Percentiles rank a stretch among this genome's conserved stretches.
These are phyloP conservation scores for Lateolabrax maculatus DNA, from an alignment of 2,797 vertebrate species.

Conservation along the genomic window DNA sequence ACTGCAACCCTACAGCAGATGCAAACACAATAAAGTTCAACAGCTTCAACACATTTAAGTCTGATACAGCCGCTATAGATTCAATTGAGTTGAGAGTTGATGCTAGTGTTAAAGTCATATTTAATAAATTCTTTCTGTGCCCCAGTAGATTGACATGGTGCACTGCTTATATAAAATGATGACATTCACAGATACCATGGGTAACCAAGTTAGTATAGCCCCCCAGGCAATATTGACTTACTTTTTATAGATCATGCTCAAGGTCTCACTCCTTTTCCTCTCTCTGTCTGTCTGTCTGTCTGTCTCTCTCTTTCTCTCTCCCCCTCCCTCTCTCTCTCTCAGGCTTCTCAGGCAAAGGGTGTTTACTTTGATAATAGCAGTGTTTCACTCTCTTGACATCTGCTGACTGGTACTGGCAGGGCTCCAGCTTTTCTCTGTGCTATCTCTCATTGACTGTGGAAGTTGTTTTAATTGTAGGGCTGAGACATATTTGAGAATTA, in stretches of 20 bases:
- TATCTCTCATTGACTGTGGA: conserved; percentile 41
- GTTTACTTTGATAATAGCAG: conserved; percentile 59
- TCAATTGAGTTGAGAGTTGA: conserved; percentile 17
- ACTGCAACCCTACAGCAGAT: too few species aligned
- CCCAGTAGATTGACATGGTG: conserved; percentile 21
- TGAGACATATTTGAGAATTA: conserved; percentile 55
- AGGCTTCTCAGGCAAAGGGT: conserved; percentile 37
- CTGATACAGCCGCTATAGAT: conserved; percentile 15
- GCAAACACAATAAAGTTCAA: conserved; percentile 10
- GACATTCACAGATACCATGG: conserved; percentile 48
- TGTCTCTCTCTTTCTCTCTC: not conserved
- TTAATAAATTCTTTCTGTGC: conserved; percentile 29
- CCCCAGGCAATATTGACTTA: conserved; percentile 56
- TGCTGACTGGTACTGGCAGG: conserved; percentile 40
- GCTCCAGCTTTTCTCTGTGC: conserved; percentile 30
- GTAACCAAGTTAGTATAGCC: conserved; percentile 39
- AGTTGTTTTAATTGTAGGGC: conserved; percentile 54
- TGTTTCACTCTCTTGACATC: conserved; percentile 52
- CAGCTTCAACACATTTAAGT: conserved; percentile 12
- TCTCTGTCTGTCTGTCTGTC: conserved; percentile 1
- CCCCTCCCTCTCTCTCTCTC: not conserved
- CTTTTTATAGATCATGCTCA: conserved; percentile 60
- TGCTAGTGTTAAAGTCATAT: conserved; percentile 14
- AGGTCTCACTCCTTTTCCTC: conserved; percentile 39
- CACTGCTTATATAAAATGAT: conserved; percentile 54